Evolutionary conservation across 1,140 invertebrate species (phyloP), one percentile per base, ranked within the genome.

Genomic region (Forficula auricularia): DNA sequence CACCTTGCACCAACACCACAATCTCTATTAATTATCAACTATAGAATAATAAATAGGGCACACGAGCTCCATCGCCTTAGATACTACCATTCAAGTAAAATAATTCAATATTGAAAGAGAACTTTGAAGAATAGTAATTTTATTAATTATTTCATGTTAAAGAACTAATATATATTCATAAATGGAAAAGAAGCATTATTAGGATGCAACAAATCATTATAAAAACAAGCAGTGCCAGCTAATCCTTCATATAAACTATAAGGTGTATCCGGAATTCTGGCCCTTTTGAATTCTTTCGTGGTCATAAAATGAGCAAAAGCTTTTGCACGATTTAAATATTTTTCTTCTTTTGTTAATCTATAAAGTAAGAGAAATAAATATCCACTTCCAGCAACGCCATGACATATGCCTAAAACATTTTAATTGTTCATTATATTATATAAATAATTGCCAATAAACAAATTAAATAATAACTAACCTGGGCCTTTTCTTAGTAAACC

Each of bases 241-340:
- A 76, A 67, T 3, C 88, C 88, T 63, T 92, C 86, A 60, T 78
- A 91, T 30, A 91, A 65, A 54, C 80, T 86, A 49, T 73, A 80
- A 0, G 85, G 84, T 51, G 66, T 68, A 61, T 91, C 88, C 1
- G 88, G 87, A 2, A 67, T 71, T n/a, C 77, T 63, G 0, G 84
- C 74, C 50, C 72, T 64, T 38, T 70, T 57, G 55, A 87, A 88
- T 48, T 77, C 68, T 0, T 73, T 58, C 9, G 60, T 67, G 12
- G 70, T 70, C 52, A 91, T 62, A 55, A 89, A 84, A 46, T 79
- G 66, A 20, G 79, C 81, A 67, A 89, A 91, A 49, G 71, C 67
- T 12, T 70, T 58, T 0, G 85, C 85, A 52, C 81, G 63, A 49
- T 82, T 66, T 8, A 87, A 62, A 60, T 85, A 73, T 53, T 74